Percentiles rank a stretch among this genome's conserved stretches.
Evolutionary conservation across 2,888 invertebrate species (phyloP).

Genomic region (Schizotus pectinicornis): DNA sequence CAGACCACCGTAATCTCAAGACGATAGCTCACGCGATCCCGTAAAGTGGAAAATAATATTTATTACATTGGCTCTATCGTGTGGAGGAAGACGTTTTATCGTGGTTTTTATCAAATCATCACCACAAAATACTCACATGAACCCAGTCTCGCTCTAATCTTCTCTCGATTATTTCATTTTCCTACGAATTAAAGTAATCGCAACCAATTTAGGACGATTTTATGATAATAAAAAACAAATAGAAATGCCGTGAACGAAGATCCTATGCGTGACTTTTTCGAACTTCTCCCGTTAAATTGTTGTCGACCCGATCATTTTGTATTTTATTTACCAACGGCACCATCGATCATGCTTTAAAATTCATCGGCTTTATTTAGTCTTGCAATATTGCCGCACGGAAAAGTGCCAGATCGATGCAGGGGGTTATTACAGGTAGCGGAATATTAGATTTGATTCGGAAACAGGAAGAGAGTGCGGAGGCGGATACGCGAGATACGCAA

Average conservation of each 20-base stretch:
- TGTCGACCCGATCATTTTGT: not conserved
- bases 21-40: constrained; percentile 23
- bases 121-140: no score
- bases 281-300: no score
- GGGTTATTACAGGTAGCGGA: constrained; percentile 35
- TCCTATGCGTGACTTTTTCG: no score
- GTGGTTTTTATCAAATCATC: not conserved
- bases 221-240: no score
- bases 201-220: no score
- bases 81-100: no score
- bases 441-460: constrained; percentile 37
- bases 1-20: constrained; percentile 20
- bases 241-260: no score
- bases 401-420: constrained; percentile 13
- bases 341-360: constrained; percentile 20
- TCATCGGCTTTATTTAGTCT: constrained; percentile 3
- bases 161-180: no score
- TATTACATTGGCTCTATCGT: constrained; percentile 16
- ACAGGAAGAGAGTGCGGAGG: constrained; percentile 38
- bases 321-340: constrained; percentile 1
- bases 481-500: constrained; percentile 37
- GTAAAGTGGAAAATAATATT: constrained; percentile 25
- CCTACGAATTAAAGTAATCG: no score
- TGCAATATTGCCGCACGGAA: not conserved
- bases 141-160: no score